Conservation (phyloP, 2,888 invertebrate genomes). For the Flabesymbios commensalis region DNA sequence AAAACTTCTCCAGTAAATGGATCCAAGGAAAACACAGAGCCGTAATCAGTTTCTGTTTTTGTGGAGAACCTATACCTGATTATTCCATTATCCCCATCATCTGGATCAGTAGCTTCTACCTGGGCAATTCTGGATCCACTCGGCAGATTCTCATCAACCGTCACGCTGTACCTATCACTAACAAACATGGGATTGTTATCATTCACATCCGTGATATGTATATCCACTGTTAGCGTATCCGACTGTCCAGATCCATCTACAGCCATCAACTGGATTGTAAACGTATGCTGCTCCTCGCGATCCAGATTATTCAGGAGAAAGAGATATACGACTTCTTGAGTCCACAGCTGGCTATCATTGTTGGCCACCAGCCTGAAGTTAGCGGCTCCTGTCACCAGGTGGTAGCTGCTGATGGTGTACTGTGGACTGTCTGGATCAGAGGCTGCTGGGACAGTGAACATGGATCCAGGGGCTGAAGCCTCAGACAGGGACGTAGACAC, state of each 20-base stretch:
- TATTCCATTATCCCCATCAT: slow-evolving; percentile 19
- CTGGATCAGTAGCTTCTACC: slow-evolving; percentile 15
- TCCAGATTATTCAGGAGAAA: too few species aligned
- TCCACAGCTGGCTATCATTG: too few species aligned
- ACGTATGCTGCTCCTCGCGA: not conserved
- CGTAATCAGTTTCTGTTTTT: slow-evolving; percentile 7
- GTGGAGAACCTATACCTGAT: slow-evolving; percentile 16
- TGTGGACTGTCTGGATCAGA: too few species aligned
- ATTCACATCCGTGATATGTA: not conserved
- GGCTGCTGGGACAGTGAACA: too few species aligned
- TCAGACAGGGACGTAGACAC: too few species aligned
- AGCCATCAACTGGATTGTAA: not conserved
- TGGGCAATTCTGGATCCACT: slow-evolving; percentile 10
- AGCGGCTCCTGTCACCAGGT: too few species aligned
- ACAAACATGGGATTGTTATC: not conserved
- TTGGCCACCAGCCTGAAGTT: too few species aligned
- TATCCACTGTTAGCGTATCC: not conserved
- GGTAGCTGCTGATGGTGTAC: too few species aligned
- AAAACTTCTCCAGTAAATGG: not conserved
- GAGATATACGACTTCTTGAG: too few species aligned
- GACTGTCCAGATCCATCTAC: too few species aligned
- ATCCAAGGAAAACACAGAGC: slow-evolving; percentile 13
- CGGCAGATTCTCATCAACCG: not conserved
- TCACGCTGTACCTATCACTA: not conserved
- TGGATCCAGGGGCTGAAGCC: too few species aligned